Conservation (phyloP, 2,797 vertebrate species). For the Glyptemys insculpta region DNA sequence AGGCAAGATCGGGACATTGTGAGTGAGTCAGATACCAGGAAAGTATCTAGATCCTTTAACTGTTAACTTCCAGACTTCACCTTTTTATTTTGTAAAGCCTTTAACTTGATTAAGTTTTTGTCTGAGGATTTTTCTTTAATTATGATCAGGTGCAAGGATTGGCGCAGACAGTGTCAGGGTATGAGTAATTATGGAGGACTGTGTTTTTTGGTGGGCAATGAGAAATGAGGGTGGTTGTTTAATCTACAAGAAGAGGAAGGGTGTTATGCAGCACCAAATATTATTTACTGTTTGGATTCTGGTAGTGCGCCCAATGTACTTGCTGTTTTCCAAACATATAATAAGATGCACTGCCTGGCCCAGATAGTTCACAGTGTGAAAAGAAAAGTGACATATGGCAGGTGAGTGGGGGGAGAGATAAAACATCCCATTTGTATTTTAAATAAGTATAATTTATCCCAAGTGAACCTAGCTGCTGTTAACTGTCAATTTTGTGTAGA, state of each 20-base stretch:
- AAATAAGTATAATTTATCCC: background rate
- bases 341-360: background rate
- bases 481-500: background rate
- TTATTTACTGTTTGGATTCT: background rate
- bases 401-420: background rate
- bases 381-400: background rate
- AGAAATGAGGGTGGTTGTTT: background rate
- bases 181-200: background rate
- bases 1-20: rapidly evolving
- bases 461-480: background rate
- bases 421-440: background rate
- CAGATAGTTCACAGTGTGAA: background rate
- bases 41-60: rapidly evolving
- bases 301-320: background rate
- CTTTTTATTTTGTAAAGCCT: too few species aligned
- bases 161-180: background rate
- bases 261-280: rapidly evolving
- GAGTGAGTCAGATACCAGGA: too few species aligned
- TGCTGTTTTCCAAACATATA: background rate
- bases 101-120: too few species aligned
- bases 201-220: background rate
- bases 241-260: background rate
- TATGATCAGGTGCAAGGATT: background rate
- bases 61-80: background rate
- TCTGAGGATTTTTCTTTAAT: background rate